Conservation (phyloP, 2,113 vertebrate species). For the Connochaetes taurinus region DNA sequence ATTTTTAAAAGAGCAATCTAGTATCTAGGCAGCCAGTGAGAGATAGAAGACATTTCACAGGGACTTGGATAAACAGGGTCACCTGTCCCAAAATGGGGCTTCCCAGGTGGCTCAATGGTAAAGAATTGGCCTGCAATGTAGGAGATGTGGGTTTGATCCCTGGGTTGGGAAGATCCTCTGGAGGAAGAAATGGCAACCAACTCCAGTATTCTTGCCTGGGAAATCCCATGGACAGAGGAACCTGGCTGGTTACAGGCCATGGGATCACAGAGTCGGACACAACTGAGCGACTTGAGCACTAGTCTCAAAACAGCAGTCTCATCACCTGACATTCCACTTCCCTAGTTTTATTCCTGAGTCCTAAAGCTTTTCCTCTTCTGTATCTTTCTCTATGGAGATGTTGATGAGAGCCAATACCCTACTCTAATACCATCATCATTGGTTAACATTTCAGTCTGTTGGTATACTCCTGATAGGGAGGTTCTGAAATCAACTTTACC, state of each 20-base stretch:
- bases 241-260: neutral
- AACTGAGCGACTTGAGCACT: neutral
- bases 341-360: neutral
- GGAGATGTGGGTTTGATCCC: neutral
- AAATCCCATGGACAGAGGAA: neutral
- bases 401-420: neutral
- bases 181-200: neutral
- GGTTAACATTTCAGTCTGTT: neutral
- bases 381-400: neutral
- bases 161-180: neutral
- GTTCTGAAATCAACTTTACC: neutral
- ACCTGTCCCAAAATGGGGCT: neutral
- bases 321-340: neutral
- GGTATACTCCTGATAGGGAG: neutral
- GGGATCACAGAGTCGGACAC: neutral
- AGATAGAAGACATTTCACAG: neutral
- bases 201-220: neutral
- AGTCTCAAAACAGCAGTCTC: neutral
- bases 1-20: slow-evolving; percentile 16
- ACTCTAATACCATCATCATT: neutral
- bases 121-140: neutral
- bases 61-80: neutral
- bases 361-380: neutral
- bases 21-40: neutral
- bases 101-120: neutral